Percentiles rank a stretch among this genome's conserved stretches.
These are phyloP conservation scores for Catharus fuscescens DNA, from an alignment of 2,113 vertebrate species.

Conservation along the genomic window DNA sequence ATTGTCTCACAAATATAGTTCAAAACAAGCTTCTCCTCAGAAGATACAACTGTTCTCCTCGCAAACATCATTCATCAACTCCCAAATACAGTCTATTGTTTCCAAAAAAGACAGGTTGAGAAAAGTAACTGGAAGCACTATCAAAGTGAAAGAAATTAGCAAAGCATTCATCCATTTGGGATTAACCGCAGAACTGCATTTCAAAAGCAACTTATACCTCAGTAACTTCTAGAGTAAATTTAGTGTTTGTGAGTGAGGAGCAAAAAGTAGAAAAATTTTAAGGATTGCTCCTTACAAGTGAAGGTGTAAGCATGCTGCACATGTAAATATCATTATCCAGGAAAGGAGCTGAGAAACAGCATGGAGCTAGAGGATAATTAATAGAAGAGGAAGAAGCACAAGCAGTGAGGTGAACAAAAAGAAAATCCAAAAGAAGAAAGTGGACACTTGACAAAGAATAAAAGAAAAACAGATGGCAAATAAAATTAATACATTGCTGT, in stretches of 20 bases:
- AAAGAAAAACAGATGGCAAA: background rate
- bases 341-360: background rate
- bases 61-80: background rate
- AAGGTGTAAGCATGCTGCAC: background rate
- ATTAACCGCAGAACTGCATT: background rate
- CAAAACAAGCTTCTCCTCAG: background rate
- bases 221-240: background rate
- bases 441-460: background rate
- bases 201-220: background rate
- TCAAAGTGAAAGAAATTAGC: background rate
- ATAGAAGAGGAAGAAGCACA: background rate
- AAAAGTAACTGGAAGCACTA: background rate
- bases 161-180: background rate
- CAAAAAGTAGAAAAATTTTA: background rate
- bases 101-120: background rate
- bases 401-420: background rate
- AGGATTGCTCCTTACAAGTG: background rate
- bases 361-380: background rate
- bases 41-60: background rate
- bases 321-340: background rate
- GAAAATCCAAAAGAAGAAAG: background rate
- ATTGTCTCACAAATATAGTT: background rate
- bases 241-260: background rate
- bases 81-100: background rate
- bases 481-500: background rate